phyloP scores from a whole-genome alignment of 2,888 invertebrate species.

The Panzeria rudis region DNA sequence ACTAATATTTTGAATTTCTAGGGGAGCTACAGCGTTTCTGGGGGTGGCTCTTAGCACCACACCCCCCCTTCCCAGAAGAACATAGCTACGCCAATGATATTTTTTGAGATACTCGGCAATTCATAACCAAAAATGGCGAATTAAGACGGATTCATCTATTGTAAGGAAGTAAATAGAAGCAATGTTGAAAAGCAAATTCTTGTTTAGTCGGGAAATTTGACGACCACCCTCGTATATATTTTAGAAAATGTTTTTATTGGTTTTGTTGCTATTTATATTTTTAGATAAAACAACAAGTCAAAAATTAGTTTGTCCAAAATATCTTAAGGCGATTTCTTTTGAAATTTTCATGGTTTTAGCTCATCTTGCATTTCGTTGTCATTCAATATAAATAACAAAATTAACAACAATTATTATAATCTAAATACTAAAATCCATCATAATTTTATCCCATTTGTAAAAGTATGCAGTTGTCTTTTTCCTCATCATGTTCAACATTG shows the following conservation, averaged over 20 bases:
- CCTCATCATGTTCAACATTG: conserved; percentile 50
- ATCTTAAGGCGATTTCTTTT: conserved; percentile 3
- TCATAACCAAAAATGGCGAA: too few species aligned
- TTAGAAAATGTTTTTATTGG: neutral
- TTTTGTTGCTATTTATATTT: neutral
- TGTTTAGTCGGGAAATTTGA: too few species aligned
- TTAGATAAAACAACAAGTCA: conserved; percentile 33
- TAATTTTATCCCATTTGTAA: conserved; percentile 27
- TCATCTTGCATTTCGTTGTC: conserved; percentile 3
- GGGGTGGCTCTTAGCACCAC: too few species aligned
- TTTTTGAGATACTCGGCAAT: too few species aligned
- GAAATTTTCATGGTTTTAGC: neutral
- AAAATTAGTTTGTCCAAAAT: conserved; percentile 41
- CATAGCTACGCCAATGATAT: too few species aligned
- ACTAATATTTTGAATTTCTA: too few species aligned
- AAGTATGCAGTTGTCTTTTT: conserved; percentile 48
- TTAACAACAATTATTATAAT: conserved; percentile 15
- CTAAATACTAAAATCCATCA: conserved; percentile 30
- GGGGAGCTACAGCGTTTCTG: too few species aligned
- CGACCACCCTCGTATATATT: neutral
- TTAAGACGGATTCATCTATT: too few species aligned
- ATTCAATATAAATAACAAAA: conserved; percentile 15
- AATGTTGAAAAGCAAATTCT: too few species aligned
- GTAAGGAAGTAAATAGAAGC: too few species aligned
- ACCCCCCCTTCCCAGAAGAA: too few species aligned